Evolutionary conservation across 2,113 vertebrate genomes (phyloP).

Genomic region (Thalassarche chlororhynchos): DNA sequence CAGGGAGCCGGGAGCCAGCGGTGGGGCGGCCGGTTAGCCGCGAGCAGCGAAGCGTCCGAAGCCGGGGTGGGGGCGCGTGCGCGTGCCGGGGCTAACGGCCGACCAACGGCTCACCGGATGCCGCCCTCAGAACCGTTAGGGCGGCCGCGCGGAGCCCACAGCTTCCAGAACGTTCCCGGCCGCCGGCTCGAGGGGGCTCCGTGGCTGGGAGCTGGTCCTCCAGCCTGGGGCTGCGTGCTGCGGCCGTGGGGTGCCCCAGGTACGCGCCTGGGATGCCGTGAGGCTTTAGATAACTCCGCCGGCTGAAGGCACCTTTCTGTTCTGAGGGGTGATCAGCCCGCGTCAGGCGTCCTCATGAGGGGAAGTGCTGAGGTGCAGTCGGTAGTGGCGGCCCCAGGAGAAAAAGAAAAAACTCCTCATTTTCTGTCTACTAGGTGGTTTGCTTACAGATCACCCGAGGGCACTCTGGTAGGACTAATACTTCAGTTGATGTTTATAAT

Average conservation of each 20-base stretch:
- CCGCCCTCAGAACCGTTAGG: neutral
- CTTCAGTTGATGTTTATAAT: neutral
- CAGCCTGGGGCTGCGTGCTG: fast-evolving
- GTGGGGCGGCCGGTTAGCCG: neutral
- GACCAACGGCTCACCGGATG: neutral
- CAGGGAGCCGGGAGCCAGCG: neutral
- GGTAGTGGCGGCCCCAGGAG: fast-evolving
- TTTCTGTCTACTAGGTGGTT: fast-evolving
- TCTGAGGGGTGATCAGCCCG: fast-evolving
- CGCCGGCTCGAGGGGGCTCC: fast-evolving
- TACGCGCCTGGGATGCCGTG: fast-evolving
- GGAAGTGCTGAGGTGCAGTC: fast-evolving
- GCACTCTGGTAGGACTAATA: neutral
- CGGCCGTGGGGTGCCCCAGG: neutral
- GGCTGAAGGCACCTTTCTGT: fast-evolving
- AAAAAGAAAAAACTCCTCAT: fast-evolving
- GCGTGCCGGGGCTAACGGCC: neutral
- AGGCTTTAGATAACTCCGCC: fast-evolving
- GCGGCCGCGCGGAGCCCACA: fast-evolving
- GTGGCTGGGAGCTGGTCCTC: fast-evolving
- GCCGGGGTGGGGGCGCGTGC: neutral
- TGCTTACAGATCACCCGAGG: neutral
- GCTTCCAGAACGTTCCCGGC: neutral
- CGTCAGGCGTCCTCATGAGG: fast-evolving
- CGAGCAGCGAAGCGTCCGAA: neutral